Percentiles rank a stretch among this genome's conserved stretches.
Conservation (phyloP, 2,888 invertebrate species). For the Pseudococcus longispinus region DNA sequence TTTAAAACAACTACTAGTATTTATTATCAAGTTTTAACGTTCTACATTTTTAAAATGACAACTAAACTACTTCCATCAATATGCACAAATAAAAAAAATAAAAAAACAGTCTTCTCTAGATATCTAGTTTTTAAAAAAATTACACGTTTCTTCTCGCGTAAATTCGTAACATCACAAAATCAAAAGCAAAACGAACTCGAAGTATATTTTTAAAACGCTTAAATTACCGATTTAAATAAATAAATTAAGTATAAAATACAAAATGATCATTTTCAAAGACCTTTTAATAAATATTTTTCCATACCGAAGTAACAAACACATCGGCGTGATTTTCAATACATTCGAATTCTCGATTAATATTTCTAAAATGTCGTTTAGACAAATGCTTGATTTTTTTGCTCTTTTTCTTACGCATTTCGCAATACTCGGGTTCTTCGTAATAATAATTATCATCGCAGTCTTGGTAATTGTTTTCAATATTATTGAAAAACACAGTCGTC, state of each 20-base stretch:
- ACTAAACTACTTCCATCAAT: background rate
- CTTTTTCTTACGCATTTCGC: background rate
- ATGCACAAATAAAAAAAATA: background rate
- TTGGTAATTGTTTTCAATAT: background rate
- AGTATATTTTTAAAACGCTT: background rate
- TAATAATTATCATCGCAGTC: background rate
- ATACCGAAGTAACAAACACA: background rate
- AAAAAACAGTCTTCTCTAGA: background rate
- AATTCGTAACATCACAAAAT: background rate
- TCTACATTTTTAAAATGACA: background rate
- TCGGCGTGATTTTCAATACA: background rate
- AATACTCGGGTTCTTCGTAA: background rate
- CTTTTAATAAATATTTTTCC: slow-evolving; percentile 15
- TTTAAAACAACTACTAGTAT: background rate
- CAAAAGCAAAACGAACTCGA: background rate
- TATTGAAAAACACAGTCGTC: background rate
- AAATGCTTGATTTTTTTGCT: background rate
- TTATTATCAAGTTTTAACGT: background rate
- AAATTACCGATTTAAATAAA: background rate
- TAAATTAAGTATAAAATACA: background rate
- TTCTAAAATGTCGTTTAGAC: background rate
- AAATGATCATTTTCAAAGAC: background rate
- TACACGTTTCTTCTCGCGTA: background rate
- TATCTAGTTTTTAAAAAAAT: background rate
- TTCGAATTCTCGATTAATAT: background rate